These are phyloP conservation scores for Pollicipes pollicipes DNA, from an alignment of 1,140 invertebrate species.

Conservation along the genomic window DNA sequence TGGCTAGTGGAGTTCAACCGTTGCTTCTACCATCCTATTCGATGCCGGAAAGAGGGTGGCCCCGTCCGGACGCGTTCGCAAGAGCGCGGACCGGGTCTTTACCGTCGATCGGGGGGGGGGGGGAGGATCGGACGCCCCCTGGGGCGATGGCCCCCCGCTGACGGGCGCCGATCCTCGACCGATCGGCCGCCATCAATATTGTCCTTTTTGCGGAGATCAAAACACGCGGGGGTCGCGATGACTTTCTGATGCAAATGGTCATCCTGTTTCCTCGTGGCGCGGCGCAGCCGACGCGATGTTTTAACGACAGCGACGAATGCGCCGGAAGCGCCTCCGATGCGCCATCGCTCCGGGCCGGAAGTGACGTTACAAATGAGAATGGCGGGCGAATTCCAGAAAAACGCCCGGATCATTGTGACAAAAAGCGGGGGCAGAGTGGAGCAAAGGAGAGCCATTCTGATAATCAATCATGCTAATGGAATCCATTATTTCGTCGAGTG, in stretches of 20 bases:
- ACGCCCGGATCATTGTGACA: not conserved
- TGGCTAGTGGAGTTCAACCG: too few species aligned
- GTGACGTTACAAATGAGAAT: not conserved
- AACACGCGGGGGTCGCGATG: not conserved
- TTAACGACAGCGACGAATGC: not conserved
- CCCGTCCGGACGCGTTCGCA: too few species aligned
- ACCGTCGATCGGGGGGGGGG: not conserved
- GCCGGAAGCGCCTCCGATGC: not conserved
- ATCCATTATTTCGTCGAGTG: not conserved
- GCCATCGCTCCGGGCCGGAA: not conserved
- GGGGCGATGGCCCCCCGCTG: too few species aligned
- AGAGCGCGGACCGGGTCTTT: not conserved
- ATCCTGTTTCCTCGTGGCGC: not conserved
- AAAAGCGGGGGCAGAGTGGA: not conserved
- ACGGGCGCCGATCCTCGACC: not conserved
- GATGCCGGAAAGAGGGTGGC: too few species aligned
- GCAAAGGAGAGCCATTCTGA: not conserved
- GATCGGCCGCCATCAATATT: not conserved
- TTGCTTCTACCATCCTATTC: too few species aligned
- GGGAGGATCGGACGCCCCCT: not conserved
- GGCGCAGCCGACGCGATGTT: not conserved
- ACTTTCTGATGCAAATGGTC: not conserved
- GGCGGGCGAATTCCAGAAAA: not conserved
- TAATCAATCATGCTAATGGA: conserved; percentile 1
- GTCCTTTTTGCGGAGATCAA: not conserved